Conservation (phyloP, 2,113 vertebrate species). For the Dendrocopos noguchii region DNA sequence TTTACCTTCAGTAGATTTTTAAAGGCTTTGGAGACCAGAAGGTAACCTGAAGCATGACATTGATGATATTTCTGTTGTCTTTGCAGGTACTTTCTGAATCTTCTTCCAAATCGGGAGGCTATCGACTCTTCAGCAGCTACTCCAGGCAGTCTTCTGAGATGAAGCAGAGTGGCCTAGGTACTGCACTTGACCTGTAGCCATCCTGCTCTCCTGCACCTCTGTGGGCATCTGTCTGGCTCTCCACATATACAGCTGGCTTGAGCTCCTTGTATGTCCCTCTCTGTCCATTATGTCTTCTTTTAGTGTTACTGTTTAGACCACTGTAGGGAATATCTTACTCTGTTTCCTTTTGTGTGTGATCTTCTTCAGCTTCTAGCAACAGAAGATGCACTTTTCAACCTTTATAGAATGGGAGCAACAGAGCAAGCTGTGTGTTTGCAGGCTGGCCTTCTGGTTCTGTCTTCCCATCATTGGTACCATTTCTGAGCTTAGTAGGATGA, state of each 20-base stretch:
- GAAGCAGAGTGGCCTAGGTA: constrained; percentile 98
- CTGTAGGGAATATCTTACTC: background rate
- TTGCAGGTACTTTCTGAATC: constrained; percentile 94
- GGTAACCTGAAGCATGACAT: background rate
- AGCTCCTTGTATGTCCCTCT: background rate
- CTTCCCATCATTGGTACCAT: background rate
- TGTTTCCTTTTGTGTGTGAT: background rate
- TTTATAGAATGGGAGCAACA: background rate
- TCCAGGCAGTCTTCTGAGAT: constrained; percentile 93
- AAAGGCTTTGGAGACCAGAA: background rate
- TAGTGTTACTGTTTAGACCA: background rate
- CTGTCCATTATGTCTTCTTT: background rate
- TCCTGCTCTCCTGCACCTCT: background rate
- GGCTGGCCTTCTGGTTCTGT: background rate
- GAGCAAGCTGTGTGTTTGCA: background rate
- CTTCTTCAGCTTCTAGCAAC: background rate
- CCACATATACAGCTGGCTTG: background rate
- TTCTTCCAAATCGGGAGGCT: constrained; percentile 88
- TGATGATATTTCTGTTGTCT: background rate
- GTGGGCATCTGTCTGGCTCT: background rate
- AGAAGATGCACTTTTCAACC: background rate
- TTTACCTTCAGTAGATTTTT: background rate
- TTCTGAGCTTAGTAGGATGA: background rate
- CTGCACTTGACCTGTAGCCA: constrained; percentile 19
- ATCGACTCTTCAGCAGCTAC: constrained; percentile 94